Percentiles rank a stretch among this genome's conserved stretches.
phyloP scores from a whole-genome alignment of 1,140 invertebrate genomes.

The Drosophila kanapiae region DNA sequence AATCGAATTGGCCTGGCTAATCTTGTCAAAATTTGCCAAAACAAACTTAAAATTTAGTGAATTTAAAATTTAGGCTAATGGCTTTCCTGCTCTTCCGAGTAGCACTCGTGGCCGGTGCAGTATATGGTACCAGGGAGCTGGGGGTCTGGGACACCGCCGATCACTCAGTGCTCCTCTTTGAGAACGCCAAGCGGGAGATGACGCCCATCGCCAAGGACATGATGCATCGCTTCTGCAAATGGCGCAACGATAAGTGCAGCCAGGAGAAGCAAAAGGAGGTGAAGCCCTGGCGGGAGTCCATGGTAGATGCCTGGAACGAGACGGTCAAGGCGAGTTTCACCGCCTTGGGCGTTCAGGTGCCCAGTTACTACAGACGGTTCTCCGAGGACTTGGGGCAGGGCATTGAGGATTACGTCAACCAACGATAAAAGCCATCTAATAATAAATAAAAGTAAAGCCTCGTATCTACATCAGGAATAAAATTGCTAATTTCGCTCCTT shows the following conservation, averaged over 20 bases:
- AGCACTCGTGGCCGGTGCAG: slow-evolving; percentile 30
- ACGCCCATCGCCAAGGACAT: slow-evolving; percentile 9
- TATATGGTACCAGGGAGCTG: slow-evolving; percentile 25
- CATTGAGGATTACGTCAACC: background rate
- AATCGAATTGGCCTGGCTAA: background rate
- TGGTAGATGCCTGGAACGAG: slow-evolving; percentile 46
- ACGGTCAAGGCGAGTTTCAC: slow-evolving; percentile 30
- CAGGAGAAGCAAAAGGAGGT: background rate
- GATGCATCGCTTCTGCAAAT: slow-evolving; percentile 24
- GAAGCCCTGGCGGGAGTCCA: slow-evolving; percentile 39
- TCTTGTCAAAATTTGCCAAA: slow-evolving; percentile 16
- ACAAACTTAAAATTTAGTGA: background rate
- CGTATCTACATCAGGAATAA: background rate
- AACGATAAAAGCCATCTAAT: too few relatives aligned
- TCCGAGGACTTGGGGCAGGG: slow-evolving; percentile 11
- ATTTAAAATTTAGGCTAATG: slow-evolving; percentile 17
- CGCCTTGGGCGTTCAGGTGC: slow-evolving; percentile 2
- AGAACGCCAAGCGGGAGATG: slow-evolving; percentile 17
- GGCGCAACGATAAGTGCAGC: slow-evolving; percentile 8
- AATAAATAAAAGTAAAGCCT: background rate
- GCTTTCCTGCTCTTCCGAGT: slow-evolving; percentile 22
- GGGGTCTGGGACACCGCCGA: slow-evolving; percentile 28
- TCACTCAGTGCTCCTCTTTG: background rate
- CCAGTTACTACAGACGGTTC: slow-evolving; percentile 19
- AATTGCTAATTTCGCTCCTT: too few relatives aligned